Base-by-base conservation (phyloP, 2,113 vertebrate genomes). In the Caranx melampygus region DNA sequence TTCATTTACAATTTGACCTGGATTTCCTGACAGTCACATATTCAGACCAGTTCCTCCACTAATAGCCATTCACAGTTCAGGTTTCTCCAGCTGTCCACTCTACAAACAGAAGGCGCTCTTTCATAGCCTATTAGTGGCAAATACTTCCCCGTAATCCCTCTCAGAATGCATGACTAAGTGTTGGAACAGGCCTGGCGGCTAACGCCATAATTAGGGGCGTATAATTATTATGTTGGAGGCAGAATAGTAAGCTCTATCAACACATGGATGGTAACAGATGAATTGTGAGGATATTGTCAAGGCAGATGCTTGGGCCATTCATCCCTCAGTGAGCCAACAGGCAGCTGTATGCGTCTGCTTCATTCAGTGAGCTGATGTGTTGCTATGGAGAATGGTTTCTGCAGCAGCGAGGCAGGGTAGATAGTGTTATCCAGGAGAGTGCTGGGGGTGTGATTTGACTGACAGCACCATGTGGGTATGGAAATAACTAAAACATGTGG, bases 91-190 rank as follows among this genome's bases (percentile, higher is more conserved):
- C 90, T 89, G 90, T 91, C 83, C 54, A 0, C 57, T 80, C 47
- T 12, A 70, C 81, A 86, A 82, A 93, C 90, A 91, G 84, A 90
- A 88, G 81, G 85, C 55, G 9, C 61, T 81, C 87, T 83, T 92
- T 92, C 82, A 89, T 81, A 91, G 85, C 70, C 78, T 79, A 88
- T 90, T 89, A 88, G 87, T 67, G 82, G 71, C 75, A 80, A 85
- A 91, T 90, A 76, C 76, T 84, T 88, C 20, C 63, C 57, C 8
- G 3, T 90, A 91, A 90, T 90, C 88, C 78, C 61, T 66, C 74
- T 70, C 83, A 91, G 89, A 92, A 88, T 89, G 90, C 67, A 83
- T 77, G 82, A 87, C 90, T 76, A 87, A 92, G 89, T 86, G 82
- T 84, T 65, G 77, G 81, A 81, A 86, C 58, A 16, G 72, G 86